Base-by-base conservation (phyloP, 2,113 vertebrate genomes). In the Rhinogobius similis region DNA sequence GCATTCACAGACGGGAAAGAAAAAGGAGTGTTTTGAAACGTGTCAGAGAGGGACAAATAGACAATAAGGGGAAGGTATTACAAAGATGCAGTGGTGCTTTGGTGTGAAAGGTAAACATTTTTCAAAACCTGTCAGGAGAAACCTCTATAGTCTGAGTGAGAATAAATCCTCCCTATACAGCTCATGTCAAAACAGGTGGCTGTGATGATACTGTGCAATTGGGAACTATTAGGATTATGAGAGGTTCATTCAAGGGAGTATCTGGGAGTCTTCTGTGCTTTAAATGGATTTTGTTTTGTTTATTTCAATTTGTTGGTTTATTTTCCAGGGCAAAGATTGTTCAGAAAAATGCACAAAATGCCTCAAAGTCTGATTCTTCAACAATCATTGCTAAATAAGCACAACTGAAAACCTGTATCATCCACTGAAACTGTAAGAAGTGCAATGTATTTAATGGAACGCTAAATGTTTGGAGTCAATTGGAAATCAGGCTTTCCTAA, bases 81-180 rank as follows among this genome's bases (percentile, higher is more conserved):
- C 65, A 82, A 84, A 88, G 79, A 87, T 53, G 81, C 69, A 63
- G 68, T 24, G 67, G 79, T 71, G 48, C 56, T 76, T 81, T 66
- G 67, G 82, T 48, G 46, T 67, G 67, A 76, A 81, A 23, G 70
- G 75, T 67, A 86, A 82, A 82, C 75, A 82, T 65, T 43, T 78
- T 78, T 77, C 80, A 62, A 78, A 78, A 78, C 36, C 68, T 79
- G 82, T 70, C 70, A 72, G 23, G 29, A 70, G 68, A 29, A 80
- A n/a, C 64, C 24, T 38, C 74, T 83, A 58, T 63, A 2, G 21
- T 24, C 73, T 56, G n/a, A 71, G 76, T 81, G 68, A 53, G 20
- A 78, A 71, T 79, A 70, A 79, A 78, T 79, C 70, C 62, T 76
- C 65, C 64, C 65, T 70, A 58, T 50, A n/a, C 68, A 71, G 63